Base-by-base conservation (phyloP, 1,140 invertebrate genomes). In the Drosophila chauvacae region DNA sequence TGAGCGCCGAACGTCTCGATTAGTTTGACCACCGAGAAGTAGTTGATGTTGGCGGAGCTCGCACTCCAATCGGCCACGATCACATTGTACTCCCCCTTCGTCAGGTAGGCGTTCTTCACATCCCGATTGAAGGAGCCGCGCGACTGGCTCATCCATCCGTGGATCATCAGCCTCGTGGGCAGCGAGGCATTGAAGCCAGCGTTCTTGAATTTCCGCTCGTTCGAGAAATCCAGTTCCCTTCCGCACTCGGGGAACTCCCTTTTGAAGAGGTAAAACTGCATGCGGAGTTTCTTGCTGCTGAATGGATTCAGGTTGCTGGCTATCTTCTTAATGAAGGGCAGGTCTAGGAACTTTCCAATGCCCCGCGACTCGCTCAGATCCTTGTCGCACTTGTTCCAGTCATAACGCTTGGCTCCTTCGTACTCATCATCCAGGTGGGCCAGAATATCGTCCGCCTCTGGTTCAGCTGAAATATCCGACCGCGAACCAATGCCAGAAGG, bases 1-100 rank as follows among this genome's bases (percentile, higher is more conserved):
- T 80, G 71, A 2, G 91, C 90, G 7, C 92, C 93, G 16, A 93
- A 80, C 56, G 64, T 83, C 39, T 93, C 91, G 16, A 94, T 94
- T 75, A 93, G 92, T 28, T 73, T 87, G 20, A 93, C 93, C 4
- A 94, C 94, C 18, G 93, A 92, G 7, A 93, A 81, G 41, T 94
- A 94, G 70, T 94, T 94, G 11, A 93, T 87, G 37, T 93, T 93
- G 26, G 88, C 91, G 7, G 95, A 95, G 9, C 94, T 92, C 0
- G 92, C 79, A 18, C 92, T 94, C 95, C 95, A 96, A 66, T 96
- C 95, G 1, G 96, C 92, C 16, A 94, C 92, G 53, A 96, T 94
- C 3, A 96, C 93, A 76, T 96, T 96, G 48, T 93, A 94, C 73
- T 95, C 93, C 1, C 91, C 93, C 20, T 83, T 84, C 28, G 84